A percentile compares a stretch with the other conserved stretches of the same genome.
Conservation (phyloP, 2,113 vertebrate species). For the Delphinapterus leucas region DNA sequence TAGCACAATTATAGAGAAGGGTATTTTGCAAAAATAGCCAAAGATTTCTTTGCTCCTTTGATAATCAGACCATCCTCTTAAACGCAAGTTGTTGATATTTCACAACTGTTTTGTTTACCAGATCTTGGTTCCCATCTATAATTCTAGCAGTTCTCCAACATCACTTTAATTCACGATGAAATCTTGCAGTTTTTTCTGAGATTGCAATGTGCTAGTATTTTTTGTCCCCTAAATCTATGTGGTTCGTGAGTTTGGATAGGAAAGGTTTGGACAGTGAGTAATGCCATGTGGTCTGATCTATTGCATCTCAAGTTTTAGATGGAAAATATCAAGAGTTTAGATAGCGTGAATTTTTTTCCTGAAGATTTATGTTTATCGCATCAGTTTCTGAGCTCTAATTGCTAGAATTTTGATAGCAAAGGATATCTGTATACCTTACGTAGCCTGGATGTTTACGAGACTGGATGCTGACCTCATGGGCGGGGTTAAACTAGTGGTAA, state of each 20-base stretch:
- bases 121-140: neutral
- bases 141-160: neutral
- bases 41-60: neutral
- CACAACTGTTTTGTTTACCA: neutral
- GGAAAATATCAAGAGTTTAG: neutral
- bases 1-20: neutral
- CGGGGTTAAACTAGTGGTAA: neutral
- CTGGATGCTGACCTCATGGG: neutral
- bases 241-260: neutral
- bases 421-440: neutral
- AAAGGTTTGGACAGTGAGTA: neutral
- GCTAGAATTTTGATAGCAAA: neutral
- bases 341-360: neutral
- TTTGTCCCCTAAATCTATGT: neutral
- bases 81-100: neutral
- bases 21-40: neutral
- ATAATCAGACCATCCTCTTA: neutral
- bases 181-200: neutral
- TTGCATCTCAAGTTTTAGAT: neutral
- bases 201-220: neutral
- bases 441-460: neutral
- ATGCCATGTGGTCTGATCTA: neutral
- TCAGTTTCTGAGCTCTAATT: conserved; percentile 9
- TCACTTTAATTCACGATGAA: neutral
- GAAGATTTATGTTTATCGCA: neutral